phyloP scores from a whole-genome alignment of 2,888 invertebrate species.

The Kryphioiulus occultus region DNA sequence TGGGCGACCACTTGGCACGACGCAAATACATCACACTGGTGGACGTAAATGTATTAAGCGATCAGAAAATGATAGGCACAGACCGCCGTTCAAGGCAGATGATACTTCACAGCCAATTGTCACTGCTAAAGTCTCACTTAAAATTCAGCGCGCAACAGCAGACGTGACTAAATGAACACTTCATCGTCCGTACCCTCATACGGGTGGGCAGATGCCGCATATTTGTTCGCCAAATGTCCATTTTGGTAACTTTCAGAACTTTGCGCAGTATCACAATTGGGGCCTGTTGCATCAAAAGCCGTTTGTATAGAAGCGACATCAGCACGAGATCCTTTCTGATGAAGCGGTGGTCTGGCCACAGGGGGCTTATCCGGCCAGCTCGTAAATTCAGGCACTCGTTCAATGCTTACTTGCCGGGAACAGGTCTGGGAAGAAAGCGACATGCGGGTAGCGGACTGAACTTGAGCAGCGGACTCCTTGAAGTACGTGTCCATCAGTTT shows the following conservation, averaged over 20 bases:
- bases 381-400: not conserved
- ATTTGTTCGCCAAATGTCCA: not conserved
- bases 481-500: constrained; percentile 56
- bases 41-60: not conserved
- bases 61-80: not conserved
- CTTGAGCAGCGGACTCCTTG: not conserved
- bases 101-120: not conserved
- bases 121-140: not conserved
- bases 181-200: not conserved
- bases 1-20: not conserved
- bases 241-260: not conserved
- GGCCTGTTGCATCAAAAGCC: not conserved
- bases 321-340: not conserved
- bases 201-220: not conserved
- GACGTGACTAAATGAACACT: not conserved
- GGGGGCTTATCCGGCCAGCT: not conserved
- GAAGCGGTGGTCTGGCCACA: not conserved
- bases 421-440: not conserved
- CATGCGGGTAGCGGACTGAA: not conserved
- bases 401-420: not conserved
- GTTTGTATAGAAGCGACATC: constrained; percentile 6
- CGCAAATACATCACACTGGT: too few relatives aligned
- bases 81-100: not conserved
- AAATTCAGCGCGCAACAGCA: not conserved
- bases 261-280: too few relatives aligned